These are phyloP conservation scores for Ptilodon capucinus DNA, from an alignment of 2,888 invertebrate genomes.

Conservation along the genomic window DNA sequence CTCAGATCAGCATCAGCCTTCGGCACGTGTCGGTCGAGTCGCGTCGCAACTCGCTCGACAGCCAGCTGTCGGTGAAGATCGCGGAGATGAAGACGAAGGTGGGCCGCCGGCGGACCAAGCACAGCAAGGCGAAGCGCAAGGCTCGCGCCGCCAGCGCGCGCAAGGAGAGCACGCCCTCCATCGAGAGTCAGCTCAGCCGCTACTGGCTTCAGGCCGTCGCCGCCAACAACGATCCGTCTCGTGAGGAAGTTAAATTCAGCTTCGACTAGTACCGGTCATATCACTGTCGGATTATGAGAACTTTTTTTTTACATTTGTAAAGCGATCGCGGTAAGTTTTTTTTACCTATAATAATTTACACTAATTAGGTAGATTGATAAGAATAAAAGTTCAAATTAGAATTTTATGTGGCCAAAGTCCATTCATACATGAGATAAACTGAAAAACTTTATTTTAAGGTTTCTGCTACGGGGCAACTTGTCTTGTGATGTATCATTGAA, in stretches of 20 bases:
- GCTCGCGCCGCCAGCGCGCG: constrained; percentile 64
- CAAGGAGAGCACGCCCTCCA: constrained; percentile 89
- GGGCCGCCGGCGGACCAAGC: constrained; percentile 76
- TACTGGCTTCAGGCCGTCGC: constrained; percentile 85
- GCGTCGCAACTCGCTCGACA: constrained; percentile 93
- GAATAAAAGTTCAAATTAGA: constrained; percentile 57
- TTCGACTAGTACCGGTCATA: constrained; percentile 59
- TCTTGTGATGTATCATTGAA: constrained; percentile 29
- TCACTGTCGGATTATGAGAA: constrained; percentile 28
- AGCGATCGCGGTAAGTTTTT: constrained; percentile 14
- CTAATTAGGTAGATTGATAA: constrained; percentile 28
- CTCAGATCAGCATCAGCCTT: constrained; percentile 89
- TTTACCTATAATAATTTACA: constrained; percentile 24
- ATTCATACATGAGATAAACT: constrained; percentile 25
- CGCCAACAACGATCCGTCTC: constrained; percentile 80
- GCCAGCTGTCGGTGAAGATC: constrained; percentile 92
- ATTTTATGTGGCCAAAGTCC: constrained; percentile 35
- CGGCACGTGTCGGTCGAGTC: constrained; percentile 93
- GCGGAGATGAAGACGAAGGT: constrained; percentile 91
- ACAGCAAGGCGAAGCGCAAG: constrained; percentile 70
- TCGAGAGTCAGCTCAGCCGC: constrained; percentile 89
- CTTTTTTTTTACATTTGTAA: constrained; percentile 1
- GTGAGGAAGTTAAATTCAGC: constrained; percentile 78
- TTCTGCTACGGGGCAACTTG: constrained; percentile 15
- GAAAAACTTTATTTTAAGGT: constrained; percentile 20